Base-by-base conservation (phyloP, 2,888 invertebrate species). In the Ommatoiulus sabulosus region DNA sequence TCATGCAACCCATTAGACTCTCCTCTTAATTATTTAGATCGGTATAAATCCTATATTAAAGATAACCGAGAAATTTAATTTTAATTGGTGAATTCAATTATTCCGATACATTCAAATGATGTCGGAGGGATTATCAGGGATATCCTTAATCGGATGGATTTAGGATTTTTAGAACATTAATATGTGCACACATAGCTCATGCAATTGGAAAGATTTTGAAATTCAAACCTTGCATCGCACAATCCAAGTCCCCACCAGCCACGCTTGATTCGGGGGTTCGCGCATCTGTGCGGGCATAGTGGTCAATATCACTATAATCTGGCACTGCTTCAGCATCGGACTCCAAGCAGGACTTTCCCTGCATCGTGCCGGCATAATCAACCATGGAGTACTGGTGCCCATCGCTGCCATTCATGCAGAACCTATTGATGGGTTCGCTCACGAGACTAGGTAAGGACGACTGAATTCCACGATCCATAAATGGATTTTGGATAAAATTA, bases 381-480 rank as follows among this genome's bases (percentile, higher is more conserved):
- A 52, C 46, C 87, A 87, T 63, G 35, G 46, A 52, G 57, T 44
- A 63, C 44, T 52, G 63, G 8, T 48, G 87, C n/a, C 63, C 57
- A 87, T 44, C 52, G 89, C 89, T 52, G 88, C 48, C 80, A 35
- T 80, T 80, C 44, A 44, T 89, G 46, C 72, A 87, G 63, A 46
- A 52, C 72, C 87, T 89, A 8, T 72, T 87, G 15, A 89, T 87
- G n/a, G 89, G 89, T 72, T 89, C 89, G 44, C 89, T 89, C 0
- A 93, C 91, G 88, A 92, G 90, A 90, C 92, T 92, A 48, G 93
- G 93, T 86, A 94, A 91, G 46, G 94, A 93, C 44, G 93, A 93
- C 92, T 94, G 93, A 89, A 93, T 93, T 84, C 93, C 93, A 90
- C 94, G 91, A 90, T 94, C 94, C 91, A 93, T 93, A 89, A 91